These are phyloP conservation scores for Hylaeus volcanicus DNA, from an alignment of 1,140 invertebrate genomes.

Conservation along the genomic window DNA sequence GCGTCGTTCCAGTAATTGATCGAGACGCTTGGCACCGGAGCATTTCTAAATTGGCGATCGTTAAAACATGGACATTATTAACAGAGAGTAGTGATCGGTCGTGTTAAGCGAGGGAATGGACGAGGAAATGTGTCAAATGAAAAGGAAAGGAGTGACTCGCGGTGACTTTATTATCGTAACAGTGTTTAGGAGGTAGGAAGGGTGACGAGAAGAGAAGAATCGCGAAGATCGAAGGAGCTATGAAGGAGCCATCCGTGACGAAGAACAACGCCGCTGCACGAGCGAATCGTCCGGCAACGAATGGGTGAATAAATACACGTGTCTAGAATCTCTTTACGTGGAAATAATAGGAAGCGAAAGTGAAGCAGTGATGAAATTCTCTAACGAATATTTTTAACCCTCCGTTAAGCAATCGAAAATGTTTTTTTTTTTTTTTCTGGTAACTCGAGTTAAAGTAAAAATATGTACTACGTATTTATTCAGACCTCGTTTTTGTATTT, in stretches of 20 bases:
- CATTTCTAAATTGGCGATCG: not conserved
- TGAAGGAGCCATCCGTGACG: constrained; percentile 35
- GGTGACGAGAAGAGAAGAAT: not conserved
- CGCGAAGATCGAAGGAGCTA: constrained; percentile 6
- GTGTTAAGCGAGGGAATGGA: not conserved
- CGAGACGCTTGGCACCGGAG: not conserved
- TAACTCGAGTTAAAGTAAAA: too few species aligned
- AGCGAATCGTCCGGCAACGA: constrained; percentile 19
- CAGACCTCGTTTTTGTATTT: too few species aligned
- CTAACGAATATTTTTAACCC: too few species aligned
- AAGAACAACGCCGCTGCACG: constrained; percentile 6
- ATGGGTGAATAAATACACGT: constrained; percentile 40
- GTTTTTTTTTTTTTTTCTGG: too few species aligned
- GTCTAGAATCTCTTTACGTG: not conserved
- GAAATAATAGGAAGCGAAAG: too few species aligned
- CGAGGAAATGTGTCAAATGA: not conserved
- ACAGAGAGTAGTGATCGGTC: not conserved
- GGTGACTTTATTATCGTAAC: too few species aligned
- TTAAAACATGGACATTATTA: not conserved
- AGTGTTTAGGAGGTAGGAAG: not conserved
- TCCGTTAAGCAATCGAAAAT: too few species aligned
- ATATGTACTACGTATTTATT: too few species aligned
- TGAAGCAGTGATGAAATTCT: too few species aligned
- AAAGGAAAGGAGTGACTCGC: not conserved
- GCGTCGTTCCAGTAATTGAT: not conserved